Conservation (phyloP, 92 coral and sea anemone species). For the Bergia sp. region DNA sequence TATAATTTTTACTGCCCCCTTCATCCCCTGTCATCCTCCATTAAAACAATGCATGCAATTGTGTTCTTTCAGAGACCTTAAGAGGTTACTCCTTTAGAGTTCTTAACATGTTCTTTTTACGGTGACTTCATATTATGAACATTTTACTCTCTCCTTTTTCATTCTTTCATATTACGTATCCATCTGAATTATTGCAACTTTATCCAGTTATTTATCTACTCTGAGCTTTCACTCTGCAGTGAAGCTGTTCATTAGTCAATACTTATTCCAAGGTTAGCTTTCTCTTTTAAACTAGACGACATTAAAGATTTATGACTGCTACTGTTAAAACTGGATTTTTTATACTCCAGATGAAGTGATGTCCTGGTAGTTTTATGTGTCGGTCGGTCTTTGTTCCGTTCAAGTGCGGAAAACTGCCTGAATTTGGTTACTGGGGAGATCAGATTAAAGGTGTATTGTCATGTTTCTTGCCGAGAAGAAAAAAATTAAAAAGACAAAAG, state of each 20-base stretch:
- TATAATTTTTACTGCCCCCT: no score
- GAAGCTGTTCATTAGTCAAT: neutral
- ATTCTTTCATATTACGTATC: neutral
- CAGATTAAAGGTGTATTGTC: neutral
- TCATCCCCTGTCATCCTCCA: no score
- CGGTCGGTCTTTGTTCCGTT: neutral
- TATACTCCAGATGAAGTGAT: neutral
- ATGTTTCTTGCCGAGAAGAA: neutral
- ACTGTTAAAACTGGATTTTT: neutral
- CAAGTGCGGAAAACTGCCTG: neutral
- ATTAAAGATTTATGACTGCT: neutral
- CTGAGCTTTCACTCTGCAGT: neutral
- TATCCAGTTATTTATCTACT: neutral
- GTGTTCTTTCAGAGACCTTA: no score
- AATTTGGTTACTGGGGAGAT: neutral
- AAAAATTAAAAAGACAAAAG: neutral
- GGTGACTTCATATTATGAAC: no score
- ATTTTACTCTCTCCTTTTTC: no score
- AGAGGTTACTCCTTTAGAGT: no score
- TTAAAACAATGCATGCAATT: no score
- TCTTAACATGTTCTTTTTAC: no score
- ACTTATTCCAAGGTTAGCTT: no score
- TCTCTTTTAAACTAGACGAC: neutral
- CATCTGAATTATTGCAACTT: neutral
- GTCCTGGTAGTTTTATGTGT: neutral